These are phyloP conservation scores for Xiphydria camelus DNA, from an alignment of 2,888 invertebrate species.

Conservation along the genomic window DNA sequence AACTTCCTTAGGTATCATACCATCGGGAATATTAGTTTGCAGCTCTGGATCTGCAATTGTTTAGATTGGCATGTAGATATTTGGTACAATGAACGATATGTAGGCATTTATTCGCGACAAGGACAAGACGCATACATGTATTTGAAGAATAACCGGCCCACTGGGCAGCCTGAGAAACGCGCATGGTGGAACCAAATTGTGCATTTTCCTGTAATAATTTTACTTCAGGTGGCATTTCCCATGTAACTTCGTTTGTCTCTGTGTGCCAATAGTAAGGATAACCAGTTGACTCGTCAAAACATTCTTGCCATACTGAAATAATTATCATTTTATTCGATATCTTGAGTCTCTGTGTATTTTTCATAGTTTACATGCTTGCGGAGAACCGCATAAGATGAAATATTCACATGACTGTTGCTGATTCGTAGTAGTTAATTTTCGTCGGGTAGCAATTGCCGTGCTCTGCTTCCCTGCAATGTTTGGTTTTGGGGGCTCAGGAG, in stretches of 20 bases:
- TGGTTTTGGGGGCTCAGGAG: constrained; percentile 31
- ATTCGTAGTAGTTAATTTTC: neutral
- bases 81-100: constrained; percentile 1
- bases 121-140: constrained; percentile 27
- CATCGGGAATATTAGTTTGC: constrained; percentile 50
- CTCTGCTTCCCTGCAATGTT: constrained; percentile 8
- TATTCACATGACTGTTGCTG: neutral
- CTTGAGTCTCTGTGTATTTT: too few relatives aligned
- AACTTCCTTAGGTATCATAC: constrained; percentile 54
- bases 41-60: constrained; percentile 48
- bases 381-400: too few relatives aligned
- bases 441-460: too few relatives aligned
- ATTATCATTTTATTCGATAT: too few relatives aligned
- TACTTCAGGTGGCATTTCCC: constrained; percentile 64
- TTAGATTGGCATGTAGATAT: too few relatives aligned
- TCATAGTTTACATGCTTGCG: too few relatives aligned
- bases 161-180: constrained; percentile 32
- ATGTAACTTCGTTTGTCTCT: constrained; percentile 67
- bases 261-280: constrained; percentile 70
- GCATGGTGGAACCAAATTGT: constrained; percentile 25
- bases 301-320: constrained; percentile 67
- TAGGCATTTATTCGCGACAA: constrained; percentile 9
- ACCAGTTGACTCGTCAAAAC: constrained; percentile 65
- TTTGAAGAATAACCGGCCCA: constrained; percentile 37
- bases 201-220: constrained; percentile 31